These are phyloP conservation scores for Noturus placidus DNA, from an alignment of 2,113 vertebrate genomes.

Conservation along the genomic window DNA sequence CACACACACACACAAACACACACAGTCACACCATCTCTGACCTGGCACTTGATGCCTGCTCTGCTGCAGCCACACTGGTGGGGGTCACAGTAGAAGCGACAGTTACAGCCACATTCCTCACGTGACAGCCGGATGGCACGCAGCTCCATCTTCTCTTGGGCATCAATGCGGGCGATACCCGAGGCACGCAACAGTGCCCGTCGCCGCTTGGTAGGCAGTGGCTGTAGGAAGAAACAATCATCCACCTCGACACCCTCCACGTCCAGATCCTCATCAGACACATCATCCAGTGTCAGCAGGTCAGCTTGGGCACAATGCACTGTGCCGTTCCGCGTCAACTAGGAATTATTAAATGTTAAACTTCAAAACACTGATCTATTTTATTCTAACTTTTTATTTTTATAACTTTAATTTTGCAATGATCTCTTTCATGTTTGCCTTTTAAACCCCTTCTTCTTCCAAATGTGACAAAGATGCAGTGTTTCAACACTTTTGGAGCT, in stretches of 20 bases:
- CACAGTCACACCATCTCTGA: conserved; percentile 46
- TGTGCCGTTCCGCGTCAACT: conserved; percentile 93
- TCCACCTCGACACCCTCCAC: conserved; percentile 93
- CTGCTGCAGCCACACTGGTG: conserved; percentile 94
- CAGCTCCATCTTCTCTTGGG: conserved; percentile 91
- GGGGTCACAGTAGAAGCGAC: conserved; percentile 94
- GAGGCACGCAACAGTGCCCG: conserved; percentile 89
- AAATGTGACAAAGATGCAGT: neutral
- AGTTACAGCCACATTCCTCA: conserved; percentile 95
- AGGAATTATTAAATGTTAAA: conserved; percentile 35
- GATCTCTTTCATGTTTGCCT: neutral
- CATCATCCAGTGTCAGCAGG: conserved; percentile 88
- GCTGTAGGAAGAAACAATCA: conserved; percentile 96
- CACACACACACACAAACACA: neutral
- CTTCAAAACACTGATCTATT: neutral
- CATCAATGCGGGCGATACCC: conserved; percentile 90
- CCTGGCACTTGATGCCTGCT: conserved; percentile 97
- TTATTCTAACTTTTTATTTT: neutral
- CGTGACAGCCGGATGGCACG: conserved; percentile 90
- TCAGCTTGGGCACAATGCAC: conserved; percentile 90
- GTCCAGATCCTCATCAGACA: conserved; percentile 93
- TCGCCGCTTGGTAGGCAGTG: conserved; percentile 90
- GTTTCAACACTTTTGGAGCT: neutral
- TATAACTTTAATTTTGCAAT: neutral
- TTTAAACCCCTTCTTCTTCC: neutral